Evolutionary conservation across 2,888 invertebrate genomes (phyloP), one percentile per base, ranked within the genome.

Genomic region (Odiellus spinosus): DNA sequence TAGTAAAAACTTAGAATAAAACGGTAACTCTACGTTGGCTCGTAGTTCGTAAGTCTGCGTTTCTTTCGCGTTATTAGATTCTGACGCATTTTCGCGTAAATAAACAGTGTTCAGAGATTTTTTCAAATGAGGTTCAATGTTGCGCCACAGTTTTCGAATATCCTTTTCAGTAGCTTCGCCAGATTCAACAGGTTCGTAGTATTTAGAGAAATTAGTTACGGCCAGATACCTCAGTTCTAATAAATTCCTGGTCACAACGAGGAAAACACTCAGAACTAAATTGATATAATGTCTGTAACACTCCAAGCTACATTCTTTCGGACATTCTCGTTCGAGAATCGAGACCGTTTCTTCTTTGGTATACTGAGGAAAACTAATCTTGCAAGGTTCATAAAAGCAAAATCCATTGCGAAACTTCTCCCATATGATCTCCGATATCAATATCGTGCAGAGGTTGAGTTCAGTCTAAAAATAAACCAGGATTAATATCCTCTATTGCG

Each of bases 1-100:
- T 3, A 93, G 69, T 33, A 91, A 70, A 63, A 76, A 90, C 65
- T 91, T 91, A 0, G 85, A 82, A 65, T 86, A 88, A 62, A 77
- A 86, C 0, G 91, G 91, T 3, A 93, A 60, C 49, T 69, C 68
- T 2, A 67, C 59, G 45, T 19, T 26, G 49, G 60, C 59, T 38
- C 50, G 49, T 50, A 50, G 15, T 53, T 45, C 20, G 17, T 33
- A 19, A 11, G 14, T 33, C 10, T 8, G 15, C 8, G n/a, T 21
- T 26, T 14, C 17, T 14, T 10, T 5, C 20, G 17, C 19, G 61
- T 63, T 10, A 63, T 63, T 3, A 63, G 12, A 17, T 12, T 19
- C 11, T 11, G n/a, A 17, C 33, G 6, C 12, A 35, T 52, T 60
- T 56, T 68, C 67, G 45, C 67, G 55, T 8, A 86, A 68, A 61